Percentiles rank a stretch among this genome's conserved stretches.
phyloP scores from a whole-genome alignment of 2,888 invertebrate genomes.

The Phragmatobia fuliginosa region DNA sequence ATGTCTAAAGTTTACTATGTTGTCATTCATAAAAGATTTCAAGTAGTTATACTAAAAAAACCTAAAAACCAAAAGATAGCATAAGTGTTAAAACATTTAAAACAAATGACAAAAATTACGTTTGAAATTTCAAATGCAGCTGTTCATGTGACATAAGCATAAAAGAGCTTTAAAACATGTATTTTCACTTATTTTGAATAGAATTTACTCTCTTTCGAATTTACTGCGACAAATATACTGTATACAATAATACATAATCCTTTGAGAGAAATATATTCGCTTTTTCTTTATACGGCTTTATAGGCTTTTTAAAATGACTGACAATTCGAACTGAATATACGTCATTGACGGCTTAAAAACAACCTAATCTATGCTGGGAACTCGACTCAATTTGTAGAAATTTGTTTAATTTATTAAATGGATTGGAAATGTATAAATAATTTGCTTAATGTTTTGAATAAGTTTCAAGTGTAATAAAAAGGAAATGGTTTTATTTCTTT shows the following conservation, averaged over 20 bases:
- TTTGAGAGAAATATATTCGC: conserved; percentile 22
- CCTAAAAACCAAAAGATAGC: conserved; percentile 34
- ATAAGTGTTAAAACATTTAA: conserved; percentile 29
- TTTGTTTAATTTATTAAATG: too few species aligned
- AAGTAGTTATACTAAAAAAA: conserved; percentile 5
- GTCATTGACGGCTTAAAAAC: conserved; percentile 16
- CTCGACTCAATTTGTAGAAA: too few species aligned
- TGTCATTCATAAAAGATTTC: neutral
- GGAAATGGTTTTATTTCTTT: neutral
- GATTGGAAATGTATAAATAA: too few species aligned
- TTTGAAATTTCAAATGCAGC: conserved; percentile 48
- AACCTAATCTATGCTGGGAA: conserved; percentile 1
- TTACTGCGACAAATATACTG: conserved; percentile 17
- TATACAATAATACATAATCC: conserved; percentile 22
- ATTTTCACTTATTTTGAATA: conserved; percentile 34
- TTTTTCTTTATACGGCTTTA: conserved; percentile 19
- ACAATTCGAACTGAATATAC: conserved; percentile 11
- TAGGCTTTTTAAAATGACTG: conserved; percentile 17
- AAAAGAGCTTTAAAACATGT: conserved; percentile 35
- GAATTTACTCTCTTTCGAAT: conserved; percentile 17
- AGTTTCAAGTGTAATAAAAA: neutral
- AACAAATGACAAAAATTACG: conserved; percentile 40
- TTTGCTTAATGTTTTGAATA: neutral
- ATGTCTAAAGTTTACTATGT: neutral
- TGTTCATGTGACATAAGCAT: conserved; percentile 40